Evolutionary conservation across 2,888 invertebrate genomes (phyloP).

Genomic region (Prosapia bicincta): DNA sequence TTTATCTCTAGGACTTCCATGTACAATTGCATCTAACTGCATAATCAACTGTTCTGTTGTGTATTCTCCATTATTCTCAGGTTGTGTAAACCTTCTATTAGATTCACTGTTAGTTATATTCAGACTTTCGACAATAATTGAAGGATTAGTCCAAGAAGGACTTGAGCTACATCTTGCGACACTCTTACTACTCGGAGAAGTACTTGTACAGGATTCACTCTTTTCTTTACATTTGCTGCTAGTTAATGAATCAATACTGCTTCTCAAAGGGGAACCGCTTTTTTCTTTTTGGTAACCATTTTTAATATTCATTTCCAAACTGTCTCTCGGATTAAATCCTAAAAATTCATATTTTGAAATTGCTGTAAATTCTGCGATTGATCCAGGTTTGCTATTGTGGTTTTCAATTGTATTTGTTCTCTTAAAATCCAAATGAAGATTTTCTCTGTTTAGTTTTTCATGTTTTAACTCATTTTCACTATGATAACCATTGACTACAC

Average conservation of each 20-base stretch:
- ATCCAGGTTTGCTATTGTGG: constrained; percentile 14
- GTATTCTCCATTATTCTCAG: constrained; percentile 23
- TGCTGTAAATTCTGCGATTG: constrained; percentile 32
- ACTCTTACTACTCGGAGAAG: not conserved
- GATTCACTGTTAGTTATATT: not conserved
- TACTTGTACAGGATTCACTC: not conserved
- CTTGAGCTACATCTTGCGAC: not conserved
- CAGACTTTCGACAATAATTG: constrained; percentile 30
- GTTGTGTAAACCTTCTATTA: not conserved
- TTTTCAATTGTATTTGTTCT: constrained; percentile 11
- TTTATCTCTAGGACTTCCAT: constrained; percentile 7
- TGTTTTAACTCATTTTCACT: not conserved
- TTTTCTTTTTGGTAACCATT: constrained; percentile 13
- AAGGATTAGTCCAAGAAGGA: constrained; percentile 36
- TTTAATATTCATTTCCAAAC: constrained; percentile 13
- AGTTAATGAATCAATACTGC: constrained; percentile 18
- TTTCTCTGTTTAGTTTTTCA: not conserved
- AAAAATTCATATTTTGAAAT: constrained; percentile 33
- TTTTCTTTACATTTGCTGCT: constrained; percentile 8
- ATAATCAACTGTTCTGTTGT: constrained; percentile 25
- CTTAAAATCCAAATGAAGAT: not conserved
- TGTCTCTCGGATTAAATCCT: constrained; percentile 34
- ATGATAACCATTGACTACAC: not conserved
- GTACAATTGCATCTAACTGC: constrained; percentile 29
- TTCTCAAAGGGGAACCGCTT: not conserved